Conservation (phyloP, 92 coral and sea anemone genomes). For the Zoanthus sociatus region DNA sequence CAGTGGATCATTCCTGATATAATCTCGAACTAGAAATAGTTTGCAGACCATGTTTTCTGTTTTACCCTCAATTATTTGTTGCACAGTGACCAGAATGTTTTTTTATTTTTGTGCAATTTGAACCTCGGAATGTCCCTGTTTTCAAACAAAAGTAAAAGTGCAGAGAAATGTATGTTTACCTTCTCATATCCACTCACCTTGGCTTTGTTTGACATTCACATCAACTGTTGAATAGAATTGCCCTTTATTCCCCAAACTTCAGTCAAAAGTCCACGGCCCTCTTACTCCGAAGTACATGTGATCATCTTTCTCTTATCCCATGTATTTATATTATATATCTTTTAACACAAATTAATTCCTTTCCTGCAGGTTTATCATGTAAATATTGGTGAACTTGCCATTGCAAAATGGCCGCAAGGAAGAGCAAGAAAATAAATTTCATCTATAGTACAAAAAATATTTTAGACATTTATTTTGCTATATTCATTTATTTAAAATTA, state of each 20-base stretch:
- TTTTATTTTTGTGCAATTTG: neutral
- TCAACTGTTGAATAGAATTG: neutral
- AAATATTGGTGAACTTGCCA: neutral
- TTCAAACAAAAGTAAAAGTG: neutral
- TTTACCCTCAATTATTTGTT: slow-evolving; percentile 3
- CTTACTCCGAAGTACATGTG: neutral
- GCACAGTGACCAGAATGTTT: slow-evolving; percentile 6
- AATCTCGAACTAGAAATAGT: neutral
- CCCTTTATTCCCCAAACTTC: neutral
- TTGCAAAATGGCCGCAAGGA: neutral
- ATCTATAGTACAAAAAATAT: too few relatives aligned
- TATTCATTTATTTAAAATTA: too few relatives aligned
- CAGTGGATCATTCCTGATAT: slow-evolving; percentile 5
- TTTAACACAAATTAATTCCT: neutral
- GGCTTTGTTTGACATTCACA: neutral
- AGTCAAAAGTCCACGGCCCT: neutral
- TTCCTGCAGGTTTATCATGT: neutral
- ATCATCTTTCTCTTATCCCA: slow-evolving; percentile 4
- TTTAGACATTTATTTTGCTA: too few relatives aligned
- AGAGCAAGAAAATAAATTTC: neutral
- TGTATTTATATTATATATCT: neutral
- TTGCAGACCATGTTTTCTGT: neutral
- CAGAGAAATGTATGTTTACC: neutral
- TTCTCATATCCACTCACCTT: neutral
- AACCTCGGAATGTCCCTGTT: neutral